Percentiles rank a stretch among this genome's conserved stretches.
phyloP scores from a whole-genome alignment of 2,888 invertebrate genomes.

The Oegoconia quadripuncta region DNA sequence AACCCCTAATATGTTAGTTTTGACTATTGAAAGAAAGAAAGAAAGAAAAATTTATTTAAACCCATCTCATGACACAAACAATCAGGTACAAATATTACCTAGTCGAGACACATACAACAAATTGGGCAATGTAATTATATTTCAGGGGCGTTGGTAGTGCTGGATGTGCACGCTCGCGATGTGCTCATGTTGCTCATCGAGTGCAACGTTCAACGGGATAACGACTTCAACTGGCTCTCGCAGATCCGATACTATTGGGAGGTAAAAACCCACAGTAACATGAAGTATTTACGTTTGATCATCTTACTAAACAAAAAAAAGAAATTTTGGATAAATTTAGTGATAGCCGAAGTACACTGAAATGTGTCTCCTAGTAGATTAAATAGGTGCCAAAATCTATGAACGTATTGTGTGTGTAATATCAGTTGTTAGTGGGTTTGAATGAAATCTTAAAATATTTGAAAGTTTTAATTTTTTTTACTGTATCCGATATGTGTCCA shows the following conservation, averaged over 20 bases:
- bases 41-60: too few relatives aligned
- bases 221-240: constrained; percentile 94
- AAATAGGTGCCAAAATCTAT: neutral
- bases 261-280: constrained; percentile 68
- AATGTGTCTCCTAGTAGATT: neutral
- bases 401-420: too few relatives aligned
- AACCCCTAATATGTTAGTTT: too few relatives aligned
- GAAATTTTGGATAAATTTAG: neutral
- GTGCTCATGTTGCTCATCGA: constrained; percentile 85
- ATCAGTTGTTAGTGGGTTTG: too few relatives aligned
- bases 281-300: constrained; percentile 10
- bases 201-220: constrained; percentile 81
- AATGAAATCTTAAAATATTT: too few relatives aligned
- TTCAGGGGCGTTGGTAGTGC: constrained; percentile 90
- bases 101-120: too few relatives aligned
- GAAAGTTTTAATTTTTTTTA: too few relatives aligned
- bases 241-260: constrained; percentile 92
- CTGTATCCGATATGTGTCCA: too few relatives aligned
- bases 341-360: neutral
- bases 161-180: constrained; percentile 96
- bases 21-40: too few relatives aligned
- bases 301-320: neutral
- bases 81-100: too few relatives aligned
- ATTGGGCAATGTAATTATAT: too few relatives aligned
- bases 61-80: too few relatives aligned